Base-by-base conservation (phyloP, 2,888 invertebrate species). In the Hanleya hanleyi region DNA sequence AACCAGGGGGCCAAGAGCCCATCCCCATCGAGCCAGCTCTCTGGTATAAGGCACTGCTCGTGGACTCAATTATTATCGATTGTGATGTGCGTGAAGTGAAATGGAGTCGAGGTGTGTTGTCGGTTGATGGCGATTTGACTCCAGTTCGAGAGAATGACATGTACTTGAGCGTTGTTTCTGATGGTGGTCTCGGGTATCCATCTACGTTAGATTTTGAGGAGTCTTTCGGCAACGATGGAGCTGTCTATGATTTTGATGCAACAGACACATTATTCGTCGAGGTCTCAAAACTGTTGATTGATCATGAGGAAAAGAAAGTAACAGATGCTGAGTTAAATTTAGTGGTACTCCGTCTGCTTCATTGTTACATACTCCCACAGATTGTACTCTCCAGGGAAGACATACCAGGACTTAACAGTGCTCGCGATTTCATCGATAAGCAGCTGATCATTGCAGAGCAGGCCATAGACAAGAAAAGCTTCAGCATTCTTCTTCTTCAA, bases 21-120 rank as follows among this genome's bases (percentile, higher is more conserved):
- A 76, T 51, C 35, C 66, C 65, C 36, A 74, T 88, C 9, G 87
- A 88, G 22, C 86, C 87, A 5, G 86, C 85, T 0, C 76, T 86
- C 49, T 88, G 88, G 87, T 88, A 84, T 71, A 88, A 88, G 78
- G 80, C 83, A 12, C 74, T 84, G 61, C 77, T 87, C 0, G 69
- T 87, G 0, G 83, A 87, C 62, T 79, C 86, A 1, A 77, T 88
- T 15, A 81, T 83, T 41, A 83, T 88, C 22, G 87, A 88, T 69
- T 87, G 86, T 77, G 81, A 82, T 37, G 65, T 73, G 7, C 70
- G 83, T 29, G 73, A 74, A 22, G 80, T 87, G 12, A 75, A 73
- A 68, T 86, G 87, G 84, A 57, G 57, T 12, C 35, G 69, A 22
- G 12, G 9, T 2, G 26, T 22, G 57, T 57, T 29, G 26, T 22